Conservation (phyloP, 2,797 vertebrate genomes). For the Rhynchonycteris naso region DNA sequence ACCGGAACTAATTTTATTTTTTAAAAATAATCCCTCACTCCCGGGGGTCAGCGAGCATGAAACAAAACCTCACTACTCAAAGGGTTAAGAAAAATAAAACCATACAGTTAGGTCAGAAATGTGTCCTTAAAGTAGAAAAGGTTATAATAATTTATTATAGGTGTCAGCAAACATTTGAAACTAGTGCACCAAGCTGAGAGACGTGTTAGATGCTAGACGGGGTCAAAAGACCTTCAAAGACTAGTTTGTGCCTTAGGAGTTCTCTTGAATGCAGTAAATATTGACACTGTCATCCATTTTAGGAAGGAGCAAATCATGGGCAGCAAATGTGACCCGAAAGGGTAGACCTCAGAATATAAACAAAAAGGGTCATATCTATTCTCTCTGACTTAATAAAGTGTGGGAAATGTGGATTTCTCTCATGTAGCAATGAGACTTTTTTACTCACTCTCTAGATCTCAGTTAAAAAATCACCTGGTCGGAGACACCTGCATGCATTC, state of each 20-base stretch:
- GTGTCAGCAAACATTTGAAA: slow-evolving; percentile 44
- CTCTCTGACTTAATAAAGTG: not conserved
- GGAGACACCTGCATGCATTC: not conserved
- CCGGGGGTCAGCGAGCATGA: too few species aligned
- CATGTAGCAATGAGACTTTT: not conserved
- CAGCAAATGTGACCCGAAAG: slow-evolving; percentile 36
- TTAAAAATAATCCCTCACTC: too few species aligned
- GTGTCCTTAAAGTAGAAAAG: slow-evolving; percentile 50
- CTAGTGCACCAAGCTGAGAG: slow-evolving; percentile 2
- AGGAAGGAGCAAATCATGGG: slow-evolving; percentile 11
- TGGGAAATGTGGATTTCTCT: not conserved
- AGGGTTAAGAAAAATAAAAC: slow-evolving; percentile 30
- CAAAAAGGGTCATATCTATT: not conserved
- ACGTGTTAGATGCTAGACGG: slow-evolving; percentile 34
- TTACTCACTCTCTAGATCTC: not conserved
- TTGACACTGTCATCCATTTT: slow-evolving; percentile 40
- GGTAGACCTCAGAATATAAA: not conserved
- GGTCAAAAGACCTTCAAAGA: slow-evolving; percentile 53
- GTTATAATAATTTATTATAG: slow-evolving; percentile 62
- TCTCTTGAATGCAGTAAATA: slow-evolving; percentile 69
- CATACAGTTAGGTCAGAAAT: slow-evolving; percentile 36
- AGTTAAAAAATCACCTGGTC: slow-evolving; percentile 4
- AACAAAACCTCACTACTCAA: too few species aligned
- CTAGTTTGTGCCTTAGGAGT: slow-evolving; percentile 56
- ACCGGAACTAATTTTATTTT: too few species aligned